These are phyloP conservation scores for Numida meleagris DNA, from an alignment of 2,113 vertebrate genomes.

Conservation along the genomic window DNA sequence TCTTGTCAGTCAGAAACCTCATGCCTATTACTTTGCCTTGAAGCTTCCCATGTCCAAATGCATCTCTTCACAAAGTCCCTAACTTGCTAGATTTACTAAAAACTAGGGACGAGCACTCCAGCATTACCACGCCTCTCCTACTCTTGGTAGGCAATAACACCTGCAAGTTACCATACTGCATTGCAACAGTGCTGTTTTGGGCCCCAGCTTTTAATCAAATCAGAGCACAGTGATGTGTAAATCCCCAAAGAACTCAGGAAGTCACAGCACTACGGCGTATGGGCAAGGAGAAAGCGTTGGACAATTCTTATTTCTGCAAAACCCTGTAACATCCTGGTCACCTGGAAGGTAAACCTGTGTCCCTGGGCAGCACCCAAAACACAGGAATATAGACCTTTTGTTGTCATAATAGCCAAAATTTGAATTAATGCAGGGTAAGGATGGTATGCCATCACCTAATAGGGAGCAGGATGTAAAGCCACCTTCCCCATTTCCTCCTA, in stretches of 20 bases:
- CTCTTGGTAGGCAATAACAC: not conserved
- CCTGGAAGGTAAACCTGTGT: not conserved
- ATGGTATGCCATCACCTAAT: not conserved
- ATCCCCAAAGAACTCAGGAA: not conserved
- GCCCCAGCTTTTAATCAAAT: not conserved
- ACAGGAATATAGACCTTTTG: not conserved
- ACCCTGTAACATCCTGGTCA: not conserved
- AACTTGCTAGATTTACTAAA: not conserved
- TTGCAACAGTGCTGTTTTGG: not conserved
- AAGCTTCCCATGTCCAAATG: slow-evolving; percentile 61
- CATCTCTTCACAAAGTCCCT: slow-evolving; percentile 30
- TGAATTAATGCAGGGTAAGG: not conserved
- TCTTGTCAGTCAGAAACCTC: slow-evolving; percentile 73
- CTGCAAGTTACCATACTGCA: not conserved
- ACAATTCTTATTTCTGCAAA: not conserved
- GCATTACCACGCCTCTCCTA: not conserved
- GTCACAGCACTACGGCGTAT: accelerated
- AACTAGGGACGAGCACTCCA: slow-evolving; percentile 19
- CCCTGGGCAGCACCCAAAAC: not conserved
- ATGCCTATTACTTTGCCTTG: slow-evolving; percentile 58
- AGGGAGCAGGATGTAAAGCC: not conserved
- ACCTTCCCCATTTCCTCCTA: not conserved
- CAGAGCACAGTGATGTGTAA: not conserved
- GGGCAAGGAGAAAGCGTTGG: not conserved
- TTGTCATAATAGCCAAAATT: not conserved